Base-by-base conservation (phyloP, 2,888 invertebrate species). In the Elgonia sp. region DNA sequence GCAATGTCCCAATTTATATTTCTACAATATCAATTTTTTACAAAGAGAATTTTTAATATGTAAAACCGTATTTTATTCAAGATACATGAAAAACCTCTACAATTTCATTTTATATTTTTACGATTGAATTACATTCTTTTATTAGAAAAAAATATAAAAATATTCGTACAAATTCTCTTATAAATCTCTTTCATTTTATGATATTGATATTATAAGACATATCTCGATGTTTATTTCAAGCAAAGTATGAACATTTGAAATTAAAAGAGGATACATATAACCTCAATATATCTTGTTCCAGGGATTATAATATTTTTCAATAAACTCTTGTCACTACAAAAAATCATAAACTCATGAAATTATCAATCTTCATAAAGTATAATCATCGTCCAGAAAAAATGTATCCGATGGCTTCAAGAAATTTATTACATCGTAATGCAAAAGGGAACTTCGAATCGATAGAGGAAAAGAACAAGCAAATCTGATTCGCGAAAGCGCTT, bases 121-220 rank as follows among this genome's bases (percentile, higher is more conserved):
- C 14, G 53, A 53, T 53, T n/a, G n/a, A 53, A 20, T 57, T 57
- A 16, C 55, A 57, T 57, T 57, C 8, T 57, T 57, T 57, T 57
- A 57, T 57, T 57, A 20, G 20, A 7, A 29, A 29, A n/a, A 20
- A 20, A 57, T 20, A 57, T 57, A 57, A 20, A 57, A 57, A 9
- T 57, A 6, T 57, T 57, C 55, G 8, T 10, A 57, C 18, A 20
- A 18, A 57, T 20, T 18, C 55, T 57, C 20, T 20, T 9, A 20
- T 57, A 57, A 57, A 20, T 57, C 16, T 20, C 5, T 1, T 20
- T 20, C 18, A 20, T 20, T 20, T 57, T 57, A 14, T 14, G 14
- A 20, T 57, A 20, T 12, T 57, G 55, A 57, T 20, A 10, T 20
- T 57, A 20, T 57, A 57, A 8, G 5, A 57, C 55, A 57, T 57